A percentile compares a stretch with the other conserved stretches of the same genome.
Evolutionary conservation across 2,113 vertebrate species (phyloP).

Genomic region (Hyla sarda): DNA sequence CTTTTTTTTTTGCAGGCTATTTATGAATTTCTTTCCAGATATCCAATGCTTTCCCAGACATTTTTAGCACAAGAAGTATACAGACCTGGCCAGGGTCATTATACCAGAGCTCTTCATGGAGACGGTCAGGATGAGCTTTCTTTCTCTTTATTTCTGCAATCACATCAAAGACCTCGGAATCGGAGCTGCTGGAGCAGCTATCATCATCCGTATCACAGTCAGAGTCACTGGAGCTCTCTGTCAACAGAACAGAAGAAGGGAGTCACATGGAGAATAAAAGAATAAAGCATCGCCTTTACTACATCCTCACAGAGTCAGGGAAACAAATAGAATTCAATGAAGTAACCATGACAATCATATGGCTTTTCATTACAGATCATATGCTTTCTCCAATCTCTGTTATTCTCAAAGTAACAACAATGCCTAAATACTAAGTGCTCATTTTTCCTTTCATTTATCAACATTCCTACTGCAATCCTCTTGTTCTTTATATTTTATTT

Average conservation of each 20-base stretch:
- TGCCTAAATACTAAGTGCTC: too few relatives aligned
- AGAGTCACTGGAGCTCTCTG: conserved; percentile 89
- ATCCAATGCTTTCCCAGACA: background rate
- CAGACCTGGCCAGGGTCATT: conserved; percentile 95
- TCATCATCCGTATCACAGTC: conserved; percentile 92
- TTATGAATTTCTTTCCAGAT: background rate
- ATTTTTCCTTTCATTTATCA: background rate
- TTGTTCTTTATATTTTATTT: background rate
- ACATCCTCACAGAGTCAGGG: conserved; percentile 3
- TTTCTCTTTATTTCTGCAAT: conserved; percentile 98
- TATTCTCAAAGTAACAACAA: background rate
- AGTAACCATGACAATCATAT: background rate
- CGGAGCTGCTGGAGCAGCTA: conserved; percentile 91
- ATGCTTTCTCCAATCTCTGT: background rate
- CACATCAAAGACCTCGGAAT: conserved; percentile 95
- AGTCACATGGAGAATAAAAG: conserved; percentile 31
- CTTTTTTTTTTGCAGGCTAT: background rate
- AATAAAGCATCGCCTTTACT: conserved; percentile 27
- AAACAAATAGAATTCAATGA: conserved; percentile 1
- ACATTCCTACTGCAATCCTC: background rate
- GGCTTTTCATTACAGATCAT: background rate
- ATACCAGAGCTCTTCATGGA: conserved; percentile 98
- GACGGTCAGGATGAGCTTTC: conserved; percentile 95
- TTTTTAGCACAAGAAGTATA: background rate
- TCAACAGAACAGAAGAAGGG: conserved; percentile 59